Conservation (phyloP, 2,888 invertebrate genomes). For the Archips crataeganus region DNA sequence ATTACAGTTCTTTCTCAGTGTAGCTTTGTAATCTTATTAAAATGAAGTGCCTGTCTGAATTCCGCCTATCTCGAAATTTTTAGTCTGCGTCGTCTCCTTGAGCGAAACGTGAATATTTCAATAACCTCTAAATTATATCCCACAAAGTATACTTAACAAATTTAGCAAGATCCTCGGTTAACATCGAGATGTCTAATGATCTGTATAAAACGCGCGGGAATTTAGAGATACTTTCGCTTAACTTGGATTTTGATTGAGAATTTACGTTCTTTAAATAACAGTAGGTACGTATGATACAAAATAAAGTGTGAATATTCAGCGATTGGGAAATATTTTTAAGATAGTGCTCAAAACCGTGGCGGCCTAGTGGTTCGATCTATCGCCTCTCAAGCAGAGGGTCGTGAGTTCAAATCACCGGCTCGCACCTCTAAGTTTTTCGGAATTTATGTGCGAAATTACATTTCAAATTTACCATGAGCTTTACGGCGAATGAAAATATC, state of each 20-base stretch:
- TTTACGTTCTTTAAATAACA: too few relatives aligned
- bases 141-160: constrained; percentile 29
- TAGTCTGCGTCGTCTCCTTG: background rate
- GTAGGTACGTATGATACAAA: too few relatives aligned
- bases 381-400: too few relatives aligned
- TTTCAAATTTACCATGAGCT: too few relatives aligned
- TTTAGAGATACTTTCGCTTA: constrained; percentile 20
- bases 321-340: too few relatives aligned
- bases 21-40: background rate
- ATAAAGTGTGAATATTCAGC: too few relatives aligned
- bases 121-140: constrained; percentile 20
- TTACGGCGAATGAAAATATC: too few relatives aligned
- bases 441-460: too few relatives aligned
- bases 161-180: constrained; percentile 12
- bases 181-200: constrained; percentile 30
- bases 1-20: background rate
- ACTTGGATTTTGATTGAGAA: background rate
- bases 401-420: too few relatives aligned
- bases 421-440: too few relatives aligned
- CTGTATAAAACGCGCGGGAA: constrained; percentile 13
- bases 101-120: constrained; percentile 14
- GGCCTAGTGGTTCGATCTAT: too few relatives aligned
- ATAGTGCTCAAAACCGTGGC: too few relatives aligned
- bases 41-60: background rate
- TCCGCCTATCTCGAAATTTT: background rate